These are phyloP conservation scores for Eulimnadia texana DNA, from an alignment of 1,140 invertebrate species.

Conservation along the genomic window DNA sequence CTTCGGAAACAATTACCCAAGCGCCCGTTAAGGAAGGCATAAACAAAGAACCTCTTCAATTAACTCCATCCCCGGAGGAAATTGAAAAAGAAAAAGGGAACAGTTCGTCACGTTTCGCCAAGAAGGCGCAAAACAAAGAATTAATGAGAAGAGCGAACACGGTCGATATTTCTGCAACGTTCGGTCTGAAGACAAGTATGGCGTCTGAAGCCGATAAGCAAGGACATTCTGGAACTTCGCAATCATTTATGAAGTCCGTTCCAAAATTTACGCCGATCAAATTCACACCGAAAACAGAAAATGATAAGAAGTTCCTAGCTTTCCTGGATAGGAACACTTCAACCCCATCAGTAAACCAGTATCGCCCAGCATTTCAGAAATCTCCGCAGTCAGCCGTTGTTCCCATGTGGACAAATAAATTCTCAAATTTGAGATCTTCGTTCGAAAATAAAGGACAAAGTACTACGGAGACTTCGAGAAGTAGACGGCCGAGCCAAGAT, in stretches of 20 bases:
- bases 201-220: neutral
- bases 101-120: conserved; percentile 18
- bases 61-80: no score
- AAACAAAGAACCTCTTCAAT: no score
- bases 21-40: no score
- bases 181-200: conserved; percentile 21
- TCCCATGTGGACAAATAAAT: conserved; percentile 51
- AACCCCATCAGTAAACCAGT: neutral
- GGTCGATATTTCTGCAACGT: conserved; percentile 64
- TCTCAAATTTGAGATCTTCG: conserved; percentile 68
- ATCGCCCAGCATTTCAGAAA: neutral
- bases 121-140: conserved; percentile 41
- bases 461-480: neutral
- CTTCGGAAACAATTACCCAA: neutral
- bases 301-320: conserved; percentile 65
- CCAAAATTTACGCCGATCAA: neutral
- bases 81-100: conserved; percentile 1
- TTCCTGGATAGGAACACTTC: conserved; percentile 53
- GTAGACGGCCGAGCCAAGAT: neutral
- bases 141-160: conserved; percentile 75
- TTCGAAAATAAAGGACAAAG: conserved; percentile 39
- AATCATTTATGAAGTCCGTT: neutral
- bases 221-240: no score
- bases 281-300: conserved; percentile 54
- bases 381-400: conserved; percentile 6